phyloP scores from a whole-genome alignment of 1,140 invertebrate genomes.

The Grapholita molesta region DNA sequence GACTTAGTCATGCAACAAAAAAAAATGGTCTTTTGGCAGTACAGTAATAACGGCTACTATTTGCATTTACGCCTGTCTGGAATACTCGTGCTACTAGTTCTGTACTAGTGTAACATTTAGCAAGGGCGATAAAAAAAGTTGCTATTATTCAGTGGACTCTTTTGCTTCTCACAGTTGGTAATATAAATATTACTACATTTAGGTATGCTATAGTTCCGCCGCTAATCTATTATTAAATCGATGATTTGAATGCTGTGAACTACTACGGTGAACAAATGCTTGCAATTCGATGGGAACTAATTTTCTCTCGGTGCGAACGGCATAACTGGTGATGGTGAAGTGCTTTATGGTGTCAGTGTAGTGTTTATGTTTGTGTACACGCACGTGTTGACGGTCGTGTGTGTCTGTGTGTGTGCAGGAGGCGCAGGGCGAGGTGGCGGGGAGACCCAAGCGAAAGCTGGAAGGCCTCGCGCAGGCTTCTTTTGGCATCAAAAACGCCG shows the following conservation, averaged over 20 bases:
- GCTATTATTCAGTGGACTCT: background rate
- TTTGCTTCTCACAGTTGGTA: background rate
- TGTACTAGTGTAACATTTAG: no score
- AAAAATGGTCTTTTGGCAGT: no score
- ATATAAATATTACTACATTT: background rate
- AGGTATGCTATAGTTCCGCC: background rate
- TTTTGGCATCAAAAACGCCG: constrained; percentile 85
- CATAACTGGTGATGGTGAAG: constrained; percentile 6
- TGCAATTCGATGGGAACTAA: constrained; percentile 17
- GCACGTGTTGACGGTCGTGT: constrained; percentile 10
- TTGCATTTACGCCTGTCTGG: background rate
- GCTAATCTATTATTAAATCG: background rate
- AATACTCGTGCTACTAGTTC: no score
- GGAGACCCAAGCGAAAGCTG: constrained; percentile 85
- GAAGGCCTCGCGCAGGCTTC: constrained; percentile 81
- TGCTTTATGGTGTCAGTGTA: constrained; percentile 18
- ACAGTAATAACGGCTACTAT: no score
- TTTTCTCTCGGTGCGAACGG: constrained; percentile 11
- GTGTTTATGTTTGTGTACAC: constrained; percentile 16
- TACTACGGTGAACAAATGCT: constrained; percentile 10
- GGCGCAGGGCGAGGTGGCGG: constrained; percentile 55
- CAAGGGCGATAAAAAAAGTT: background rate
- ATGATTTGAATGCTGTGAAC: constrained; percentile 10
- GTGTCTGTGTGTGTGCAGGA: constrained; percentile 46
- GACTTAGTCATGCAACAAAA: no score